These are phyloP conservation scores for Alsophila aescularia DNA, from an alignment of 2,888 invertebrate genomes.

Conservation along the genomic window DNA sequence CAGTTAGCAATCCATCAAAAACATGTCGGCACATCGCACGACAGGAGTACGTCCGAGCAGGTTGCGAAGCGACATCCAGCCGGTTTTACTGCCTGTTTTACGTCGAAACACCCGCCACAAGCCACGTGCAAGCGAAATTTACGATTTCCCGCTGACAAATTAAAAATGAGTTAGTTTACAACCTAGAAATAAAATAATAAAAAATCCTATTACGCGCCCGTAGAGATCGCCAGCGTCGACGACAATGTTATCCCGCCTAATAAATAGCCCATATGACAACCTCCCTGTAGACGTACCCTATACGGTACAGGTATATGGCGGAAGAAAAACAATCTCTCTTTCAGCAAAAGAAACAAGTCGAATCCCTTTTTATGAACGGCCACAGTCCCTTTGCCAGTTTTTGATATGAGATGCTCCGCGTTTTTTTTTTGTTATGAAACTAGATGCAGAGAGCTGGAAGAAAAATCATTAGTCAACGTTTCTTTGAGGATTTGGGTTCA, in stretches of 20 bases:
- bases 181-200: slow-evolving; percentile 74
- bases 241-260: slow-evolving; percentile 78
- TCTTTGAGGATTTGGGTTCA: slow-evolving; percentile 7
- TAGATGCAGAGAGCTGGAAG: slow-evolving; percentile 52
- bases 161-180: slow-evolving; percentile 81
- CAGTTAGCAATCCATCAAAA: slow-evolving; percentile 56
- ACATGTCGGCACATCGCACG: slow-evolving; percentile 47
- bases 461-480: slow-evolving; percentile 47
- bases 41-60: slow-evolving; percentile 46
- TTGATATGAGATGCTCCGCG: slow-evolving; percentile 61
- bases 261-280: slow-evolving; percentile 78
- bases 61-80: slow-evolving; percentile 56
- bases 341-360: slow-evolving; percentile 67
- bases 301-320: slow-evolving; percentile 48
- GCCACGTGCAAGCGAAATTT: slow-evolving; percentile 70
- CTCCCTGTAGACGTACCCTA: slow-evolving; percentile 45
- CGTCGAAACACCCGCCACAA: slow-evolving; percentile 53
- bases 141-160: slow-evolving; percentile 75
- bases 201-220: slow-evolving; percentile 73
- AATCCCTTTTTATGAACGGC: slow-evolving; percentile 73
- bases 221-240: slow-evolving; percentile 51
- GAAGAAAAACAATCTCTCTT: slow-evolving; percentile 75
- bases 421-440: slow-evolving; percentile 41
- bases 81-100: slow-evolving; percentile 69
- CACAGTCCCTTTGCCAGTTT: slow-evolving; percentile 56